Percentiles rank a stretch among this genome's conserved stretches.
Evolutionary conservation across 2,797 vertebrate species (phyloP).

Genomic region (Pelodytes ibericus): DNA sequence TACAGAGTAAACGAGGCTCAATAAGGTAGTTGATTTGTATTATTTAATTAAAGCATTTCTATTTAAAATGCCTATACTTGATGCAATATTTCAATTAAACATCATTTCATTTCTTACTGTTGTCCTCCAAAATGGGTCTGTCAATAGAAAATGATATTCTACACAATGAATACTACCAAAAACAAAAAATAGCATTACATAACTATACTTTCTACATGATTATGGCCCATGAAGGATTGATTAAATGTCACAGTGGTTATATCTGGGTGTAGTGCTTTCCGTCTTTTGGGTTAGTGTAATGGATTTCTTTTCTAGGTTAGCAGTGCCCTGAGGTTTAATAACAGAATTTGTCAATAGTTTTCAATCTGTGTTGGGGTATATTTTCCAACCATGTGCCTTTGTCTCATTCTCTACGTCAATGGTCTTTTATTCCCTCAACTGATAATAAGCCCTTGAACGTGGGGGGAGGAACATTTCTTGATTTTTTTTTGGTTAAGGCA

Average conservation of each 20-base stretch:
- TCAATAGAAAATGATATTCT: no score
- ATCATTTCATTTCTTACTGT: no score
- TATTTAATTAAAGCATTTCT: no score
- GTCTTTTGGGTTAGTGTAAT: constrained; percentile 25
- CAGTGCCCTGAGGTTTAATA: constrained; percentile 25
- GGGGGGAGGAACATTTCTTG: not conserved
- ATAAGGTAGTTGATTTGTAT: no score
- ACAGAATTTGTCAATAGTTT: constrained; percentile 30
- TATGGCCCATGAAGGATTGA: constrained; percentile 14
- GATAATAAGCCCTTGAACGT: constrained; percentile 23
- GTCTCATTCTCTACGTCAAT: constrained; percentile 42
- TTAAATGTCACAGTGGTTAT: constrained; percentile 29
- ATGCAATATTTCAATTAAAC: no score
- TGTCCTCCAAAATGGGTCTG: no score
- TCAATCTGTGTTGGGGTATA: constrained; percentile 25
- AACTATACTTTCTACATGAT: constrained; percentile 22
- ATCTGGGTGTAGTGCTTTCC: constrained; percentile 12
- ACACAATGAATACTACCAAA: no score
- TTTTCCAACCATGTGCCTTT: constrained; percentile 37
- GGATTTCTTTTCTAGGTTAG: constrained; percentile 35
- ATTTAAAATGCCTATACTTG: no score
- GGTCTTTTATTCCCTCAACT: constrained; percentile 6
- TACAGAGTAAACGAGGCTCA: no score
- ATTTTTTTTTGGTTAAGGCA: not conserved
- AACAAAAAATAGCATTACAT: no score